A percentile compares a stretch with the other conserved stretches of the same genome.
These are phyloP conservation scores for Pentalonia nigronervosa DNA, from an alignment of 1,140 invertebrate species.

Conservation along the genomic window DNA sequence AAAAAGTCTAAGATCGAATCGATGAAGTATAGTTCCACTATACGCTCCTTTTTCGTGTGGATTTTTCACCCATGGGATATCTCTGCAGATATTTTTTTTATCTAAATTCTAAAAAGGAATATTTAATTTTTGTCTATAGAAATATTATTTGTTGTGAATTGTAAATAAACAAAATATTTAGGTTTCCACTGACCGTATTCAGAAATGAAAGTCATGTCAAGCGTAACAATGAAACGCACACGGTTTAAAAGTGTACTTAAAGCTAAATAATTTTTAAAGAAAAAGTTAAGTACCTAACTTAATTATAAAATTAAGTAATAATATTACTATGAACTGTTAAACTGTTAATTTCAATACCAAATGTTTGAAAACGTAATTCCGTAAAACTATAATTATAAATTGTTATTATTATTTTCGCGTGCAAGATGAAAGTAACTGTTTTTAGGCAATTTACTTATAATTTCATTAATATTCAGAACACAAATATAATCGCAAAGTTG, in stretches of 20 bases:
- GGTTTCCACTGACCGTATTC: too few relatives aligned
- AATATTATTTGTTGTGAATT: neutral
- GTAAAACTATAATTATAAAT: neutral
- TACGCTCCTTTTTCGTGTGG: neutral
- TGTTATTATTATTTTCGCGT: conserved; percentile 20
- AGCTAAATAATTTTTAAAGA: neutral
- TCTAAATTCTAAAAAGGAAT: too few relatives aligned
- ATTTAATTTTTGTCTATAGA: too few relatives aligned
- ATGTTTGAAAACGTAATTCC: neutral
- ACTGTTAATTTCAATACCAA: neutral
- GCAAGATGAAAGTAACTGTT: neutral
- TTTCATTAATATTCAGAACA: conserved; percentile 33
- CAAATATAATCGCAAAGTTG: conserved; percentile 18
- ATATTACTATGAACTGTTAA: neutral
- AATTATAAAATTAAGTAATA: neutral
- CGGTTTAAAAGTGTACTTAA: neutral
- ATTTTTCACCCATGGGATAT: neutral
- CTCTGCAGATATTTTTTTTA: neutral
- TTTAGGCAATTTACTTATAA: neutral
- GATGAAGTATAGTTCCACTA: neutral
- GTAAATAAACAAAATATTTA: neutral
- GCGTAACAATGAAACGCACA: too few relatives aligned
- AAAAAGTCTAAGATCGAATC: neutral
- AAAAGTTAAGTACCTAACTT: neutral
- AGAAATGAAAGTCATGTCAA: too few relatives aligned